Base-by-base conservation (phyloP, 1,140 invertebrate genomes). In the Leptonema lineaticorne region DNA sequence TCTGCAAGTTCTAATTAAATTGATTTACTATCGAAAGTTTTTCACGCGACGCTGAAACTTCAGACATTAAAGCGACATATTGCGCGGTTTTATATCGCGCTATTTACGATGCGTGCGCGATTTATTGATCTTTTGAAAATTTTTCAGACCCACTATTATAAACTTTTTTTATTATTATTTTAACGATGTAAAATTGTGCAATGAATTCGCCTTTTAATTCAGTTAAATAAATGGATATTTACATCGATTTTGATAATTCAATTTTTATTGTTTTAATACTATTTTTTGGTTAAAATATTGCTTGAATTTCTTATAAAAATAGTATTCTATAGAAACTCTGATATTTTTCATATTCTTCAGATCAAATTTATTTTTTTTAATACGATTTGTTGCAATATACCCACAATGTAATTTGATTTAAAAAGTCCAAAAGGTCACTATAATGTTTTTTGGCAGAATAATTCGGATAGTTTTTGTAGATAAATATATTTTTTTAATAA, bases 11-110 rank as follows among this genome's bases (percentile, higher is more conserved):
- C 11, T 53, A 53, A 53, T 53, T 53, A 24, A 53, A 53, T 53
- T 53, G 50, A 53, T 53, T 53, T 53, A 53, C 50, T 53, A 53
- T 22, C 18, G 50, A 53, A 53, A 53, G 50, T 53, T 53, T 11
- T 11, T 18, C 50, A 24, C 18, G 24, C 50, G 50, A 22, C 50
- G 50, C 50, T 2, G 37, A 53, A 53, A 50, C 22, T 53, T 53
- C 20, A 24, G 20, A 14, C 50, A 53, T 53, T 53, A 53, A 53
- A 53, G 50, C 27, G 50, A 53, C 50, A 11, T 22, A 24, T 14
- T 53, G 22, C n/a, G 50, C 5, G 20, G 20, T 14, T 53, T 22
- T 11, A n/a, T n/a, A n/a, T n/a, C n/a, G n/a, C n/a, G n/a, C n/a
- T n/a, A n/a, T n/a, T n/a, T n/a, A n/a, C n/a, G n/a, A n/a, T n/a